These are phyloP conservation scores for Blastomussa wellsi DNA, from an alignment of 92 coral and sea anemone genomes.

Conservation along the genomic window DNA sequence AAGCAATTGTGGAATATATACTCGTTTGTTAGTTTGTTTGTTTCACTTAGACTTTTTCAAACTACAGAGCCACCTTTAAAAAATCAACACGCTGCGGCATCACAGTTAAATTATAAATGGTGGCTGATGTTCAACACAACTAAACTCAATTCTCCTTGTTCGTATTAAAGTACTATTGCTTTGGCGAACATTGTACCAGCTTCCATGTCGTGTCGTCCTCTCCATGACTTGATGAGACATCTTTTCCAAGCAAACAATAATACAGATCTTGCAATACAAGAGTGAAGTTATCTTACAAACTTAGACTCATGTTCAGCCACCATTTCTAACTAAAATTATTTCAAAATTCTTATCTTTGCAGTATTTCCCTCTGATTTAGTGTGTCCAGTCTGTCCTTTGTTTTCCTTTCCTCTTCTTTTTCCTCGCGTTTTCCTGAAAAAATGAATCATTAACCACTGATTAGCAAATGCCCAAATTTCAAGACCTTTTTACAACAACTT, in stretches of 20 bases:
- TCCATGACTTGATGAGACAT: neutral
- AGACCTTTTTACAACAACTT: neutral
- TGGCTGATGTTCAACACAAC: neutral
- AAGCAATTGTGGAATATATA: no score
- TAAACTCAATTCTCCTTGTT: neutral
- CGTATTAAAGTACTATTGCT: no score
- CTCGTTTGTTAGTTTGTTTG: no score
- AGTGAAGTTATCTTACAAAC: neutral
- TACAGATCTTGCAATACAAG: neutral
- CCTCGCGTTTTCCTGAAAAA: neutral
- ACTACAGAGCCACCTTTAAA: neutral
- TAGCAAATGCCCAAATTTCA: neutral
- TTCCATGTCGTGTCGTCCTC: neutral
- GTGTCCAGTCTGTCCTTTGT: neutral
- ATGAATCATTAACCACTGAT: neutral
- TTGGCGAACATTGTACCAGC: neutral
- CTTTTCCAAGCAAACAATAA: neutral
- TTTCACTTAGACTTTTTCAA: neutral
- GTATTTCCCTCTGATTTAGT: neutral
- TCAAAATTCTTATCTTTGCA: slow-evolving; percentile 1
- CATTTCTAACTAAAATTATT: neutral
- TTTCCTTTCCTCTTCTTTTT: neutral
- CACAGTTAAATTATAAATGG: neutral
- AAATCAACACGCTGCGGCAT: neutral
- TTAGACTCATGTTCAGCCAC: neutral